Percentiles rank a stretch among this genome's conserved stretches.
Conservation (phyloP, 2,797 vertebrate species). For the Sebastes taczanowskii region DNA sequence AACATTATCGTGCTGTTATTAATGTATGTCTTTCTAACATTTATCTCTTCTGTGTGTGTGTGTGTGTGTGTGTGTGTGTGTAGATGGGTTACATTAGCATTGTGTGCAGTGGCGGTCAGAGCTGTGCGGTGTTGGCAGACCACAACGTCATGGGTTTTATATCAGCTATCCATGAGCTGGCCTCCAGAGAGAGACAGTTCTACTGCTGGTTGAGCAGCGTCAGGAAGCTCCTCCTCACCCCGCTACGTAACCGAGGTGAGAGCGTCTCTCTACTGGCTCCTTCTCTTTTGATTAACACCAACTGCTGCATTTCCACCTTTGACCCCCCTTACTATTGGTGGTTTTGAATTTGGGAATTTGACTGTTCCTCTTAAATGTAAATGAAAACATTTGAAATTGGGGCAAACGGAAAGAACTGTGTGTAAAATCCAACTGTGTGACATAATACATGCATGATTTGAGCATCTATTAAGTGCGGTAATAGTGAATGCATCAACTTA, state of each 20-base stretch:
- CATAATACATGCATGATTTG: background rate
- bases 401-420: background rate
- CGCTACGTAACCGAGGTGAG: slow-evolving; percentile 76
- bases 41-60: background rate
- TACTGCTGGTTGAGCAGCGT: slow-evolving; percentile 87
- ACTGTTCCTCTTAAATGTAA: background rate
- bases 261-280: background rate
- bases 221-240: slow-evolving; percentile 88
- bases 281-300: background rate
- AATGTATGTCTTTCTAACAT: background rate
- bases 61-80: slow-evolving; percentile 15
- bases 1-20: no score
- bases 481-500: background rate
- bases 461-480: background rate
- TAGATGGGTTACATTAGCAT: slow-evolving; percentile 93
- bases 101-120: slow-evolving; percentile 88
- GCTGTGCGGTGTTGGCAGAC: slow-evolving; percentile 87
- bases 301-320: background rate
- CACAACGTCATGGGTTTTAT: slow-evolving; percentile 93
- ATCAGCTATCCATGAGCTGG: slow-evolving; percentile 91
- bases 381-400: background rate
- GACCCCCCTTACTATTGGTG: background rate
- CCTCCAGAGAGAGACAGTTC: slow-evolving; percentile 90
- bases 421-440: background rate
- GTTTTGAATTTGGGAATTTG: background rate